phyloP scores from a whole-genome alignment of 1,140 invertebrate species.

The Trigoniulus corallinus region DNA sequence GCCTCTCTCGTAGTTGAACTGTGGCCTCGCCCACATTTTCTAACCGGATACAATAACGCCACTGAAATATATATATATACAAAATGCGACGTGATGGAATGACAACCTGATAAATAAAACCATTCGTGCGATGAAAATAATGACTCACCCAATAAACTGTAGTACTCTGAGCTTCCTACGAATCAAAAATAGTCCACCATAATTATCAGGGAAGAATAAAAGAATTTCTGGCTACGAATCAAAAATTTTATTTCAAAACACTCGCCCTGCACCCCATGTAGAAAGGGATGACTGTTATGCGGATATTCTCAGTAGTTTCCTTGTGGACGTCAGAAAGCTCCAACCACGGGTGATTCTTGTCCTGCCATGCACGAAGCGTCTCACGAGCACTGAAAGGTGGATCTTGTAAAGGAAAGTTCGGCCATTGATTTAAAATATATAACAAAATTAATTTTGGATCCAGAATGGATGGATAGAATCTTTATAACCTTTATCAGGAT shows the following conservation, averaged over 20 bases:
- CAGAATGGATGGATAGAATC: too few species aligned
- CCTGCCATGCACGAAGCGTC: conserved; percentile 84
- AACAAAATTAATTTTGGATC: too few species aligned
- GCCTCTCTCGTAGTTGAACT: conserved; percentile 81
- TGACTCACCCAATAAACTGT: conserved; percentile 74
- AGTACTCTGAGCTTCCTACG: conserved; percentile 55
- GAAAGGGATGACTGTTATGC: conserved; percentile 94
- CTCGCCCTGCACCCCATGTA: conserved; percentile 73
- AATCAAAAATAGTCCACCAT: background rate
- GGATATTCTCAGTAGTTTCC: conserved; percentile 87
- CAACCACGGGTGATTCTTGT: conserved; percentile 93
- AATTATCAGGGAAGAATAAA: too few species aligned
- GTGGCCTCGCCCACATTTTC: conserved; percentile 80
- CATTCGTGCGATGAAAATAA: background rate
- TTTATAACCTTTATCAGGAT: conserved; percentile 59
- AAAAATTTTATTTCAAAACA: background rate
- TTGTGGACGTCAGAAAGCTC: conserved; percentile 94
- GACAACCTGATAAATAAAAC: background rate
- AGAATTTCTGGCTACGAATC: background rate
- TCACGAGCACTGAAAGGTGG: conserved; percentile 75
- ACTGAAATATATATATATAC: conserved; percentile 34
- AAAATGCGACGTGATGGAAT: background rate
- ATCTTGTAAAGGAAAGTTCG: conserved; percentile 31
- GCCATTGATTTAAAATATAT: too few species aligned
- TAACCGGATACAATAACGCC: conserved; percentile 87